A percentile compares a stretch with the other conserved stretches of the same genome.
phyloP scores from a whole-genome alignment of 2,797 vertebrate species.

The Tarsius wallacei region DNA sequence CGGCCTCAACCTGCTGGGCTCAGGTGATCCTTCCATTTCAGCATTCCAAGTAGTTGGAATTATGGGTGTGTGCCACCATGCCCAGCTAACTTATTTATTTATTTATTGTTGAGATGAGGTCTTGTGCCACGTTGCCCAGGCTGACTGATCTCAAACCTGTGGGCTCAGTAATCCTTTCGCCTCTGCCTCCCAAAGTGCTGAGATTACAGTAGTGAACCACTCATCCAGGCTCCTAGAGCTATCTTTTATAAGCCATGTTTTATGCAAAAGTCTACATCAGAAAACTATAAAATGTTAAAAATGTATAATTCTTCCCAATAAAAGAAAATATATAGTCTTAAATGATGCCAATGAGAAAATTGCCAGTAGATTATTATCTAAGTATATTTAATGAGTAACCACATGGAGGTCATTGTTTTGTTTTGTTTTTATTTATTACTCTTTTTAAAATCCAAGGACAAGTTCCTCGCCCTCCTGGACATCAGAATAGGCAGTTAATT shows the following conservation, averaged over 20 bases:
- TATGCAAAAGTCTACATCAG: not conserved
- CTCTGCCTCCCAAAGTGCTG: no score
- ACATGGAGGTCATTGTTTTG: not conserved
- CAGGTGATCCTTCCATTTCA: no score
- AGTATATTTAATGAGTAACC: not conserved
- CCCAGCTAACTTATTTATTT: no score
- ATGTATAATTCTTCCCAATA: not conserved
- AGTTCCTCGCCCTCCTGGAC: not conserved
- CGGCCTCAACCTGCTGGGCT: no score
- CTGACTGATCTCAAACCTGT: no score
- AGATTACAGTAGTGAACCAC: no score
- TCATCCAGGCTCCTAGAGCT: not conserved
- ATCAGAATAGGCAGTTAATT: no score
- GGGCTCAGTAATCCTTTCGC: no score
- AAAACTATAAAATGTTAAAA: slow-evolving; percentile 57
- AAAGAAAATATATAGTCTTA: slow-evolving; percentile 1
- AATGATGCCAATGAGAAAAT: slow-evolving; percentile 53
- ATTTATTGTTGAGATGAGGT: no score
- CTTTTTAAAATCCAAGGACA: slow-evolving; percentile 55
- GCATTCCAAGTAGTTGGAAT: no score
- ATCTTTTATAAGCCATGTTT: not conserved
- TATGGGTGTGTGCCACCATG: no score
- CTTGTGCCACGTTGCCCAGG: no score
- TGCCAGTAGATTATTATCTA: slow-evolving; percentile 44
- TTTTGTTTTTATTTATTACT: slow-evolving; percentile 44